Conservation (phyloP, 2,113 vertebrate species). For the Apus apus region DNA sequence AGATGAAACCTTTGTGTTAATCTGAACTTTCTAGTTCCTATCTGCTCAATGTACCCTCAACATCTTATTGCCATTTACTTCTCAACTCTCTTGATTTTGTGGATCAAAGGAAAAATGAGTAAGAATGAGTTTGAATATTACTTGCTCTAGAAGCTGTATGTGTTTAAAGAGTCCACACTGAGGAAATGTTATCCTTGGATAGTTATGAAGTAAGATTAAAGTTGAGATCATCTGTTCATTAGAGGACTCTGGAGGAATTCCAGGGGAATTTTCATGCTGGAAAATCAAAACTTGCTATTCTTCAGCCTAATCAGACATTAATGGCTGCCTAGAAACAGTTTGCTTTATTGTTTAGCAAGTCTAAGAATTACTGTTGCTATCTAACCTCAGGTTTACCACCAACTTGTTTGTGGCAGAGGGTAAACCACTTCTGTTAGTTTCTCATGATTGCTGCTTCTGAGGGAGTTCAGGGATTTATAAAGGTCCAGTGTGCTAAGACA, state of each 20-base stretch:
- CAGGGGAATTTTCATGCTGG: constrained; percentile 47
- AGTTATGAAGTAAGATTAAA: constrained; percentile 29
- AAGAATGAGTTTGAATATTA: neutral
- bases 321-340: neutral
- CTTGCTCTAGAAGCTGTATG: neutral
- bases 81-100: neutral
- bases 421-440: constrained; percentile 34
- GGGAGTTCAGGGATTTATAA: neutral
- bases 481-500: neutral
- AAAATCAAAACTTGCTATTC: constrained; percentile 39
- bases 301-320: neutral
- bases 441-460: constrained; percentile 15
- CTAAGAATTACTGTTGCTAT: constrained; percentile 2
- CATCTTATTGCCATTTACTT: neutral
- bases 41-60: neutral
- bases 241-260: constrained; percentile 33
- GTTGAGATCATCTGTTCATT: constrained; percentile 36
- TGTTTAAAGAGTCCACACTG: neutral
- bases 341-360: constrained; percentile 17
- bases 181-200: constrained; percentile 6
- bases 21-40: neutral
- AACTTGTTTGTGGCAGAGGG: constrained; percentile 36
- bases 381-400: constrained; percentile 24
- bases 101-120: constrained; percentile 3
- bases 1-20: neutral